These are phyloP conservation scores for Tachuris rubrigastra DNA, from an alignment of 2,113 vertebrate genomes.

Conservation along the genomic window DNA sequence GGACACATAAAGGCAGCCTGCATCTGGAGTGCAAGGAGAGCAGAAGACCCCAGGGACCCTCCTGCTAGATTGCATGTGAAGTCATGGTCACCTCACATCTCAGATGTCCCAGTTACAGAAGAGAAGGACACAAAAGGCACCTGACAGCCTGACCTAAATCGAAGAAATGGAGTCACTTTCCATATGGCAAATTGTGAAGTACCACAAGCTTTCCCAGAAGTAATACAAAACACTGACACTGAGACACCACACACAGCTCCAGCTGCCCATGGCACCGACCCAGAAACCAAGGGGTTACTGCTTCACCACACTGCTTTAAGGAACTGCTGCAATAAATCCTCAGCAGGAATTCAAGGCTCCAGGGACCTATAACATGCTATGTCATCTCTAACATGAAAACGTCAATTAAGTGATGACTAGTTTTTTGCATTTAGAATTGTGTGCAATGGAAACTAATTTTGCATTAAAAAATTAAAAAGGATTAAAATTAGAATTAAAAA, in stretches of 20 bases:
- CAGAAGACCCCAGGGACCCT: background rate
- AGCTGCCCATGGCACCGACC: background rate
- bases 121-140: background rate
- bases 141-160: background rate
- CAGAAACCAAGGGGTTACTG: slow-evolving; percentile 6
- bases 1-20: background rate
- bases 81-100: background rate
- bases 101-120: background rate
- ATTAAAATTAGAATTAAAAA: too few relatives aligned
- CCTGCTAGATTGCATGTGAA: background rate
- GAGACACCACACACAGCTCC: accelerated
- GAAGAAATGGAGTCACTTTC: background rate
- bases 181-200: background rate
- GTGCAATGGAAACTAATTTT: background rate
- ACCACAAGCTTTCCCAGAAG: background rate
- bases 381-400: slow-evolving; percentile 19
- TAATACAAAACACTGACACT: background rate
- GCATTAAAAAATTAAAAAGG: background rate
- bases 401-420: background rate
- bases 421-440: background rate
- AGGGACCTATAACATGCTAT: background rate
- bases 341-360: background rate
- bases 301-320: background rate
- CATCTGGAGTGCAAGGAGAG: background rate
- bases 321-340: background rate